Evolutionary conservation across 2,113 vertebrate species (phyloP), one percentile per base, ranked within the genome.

Genomic region (Vireo altiloquus): DNA sequence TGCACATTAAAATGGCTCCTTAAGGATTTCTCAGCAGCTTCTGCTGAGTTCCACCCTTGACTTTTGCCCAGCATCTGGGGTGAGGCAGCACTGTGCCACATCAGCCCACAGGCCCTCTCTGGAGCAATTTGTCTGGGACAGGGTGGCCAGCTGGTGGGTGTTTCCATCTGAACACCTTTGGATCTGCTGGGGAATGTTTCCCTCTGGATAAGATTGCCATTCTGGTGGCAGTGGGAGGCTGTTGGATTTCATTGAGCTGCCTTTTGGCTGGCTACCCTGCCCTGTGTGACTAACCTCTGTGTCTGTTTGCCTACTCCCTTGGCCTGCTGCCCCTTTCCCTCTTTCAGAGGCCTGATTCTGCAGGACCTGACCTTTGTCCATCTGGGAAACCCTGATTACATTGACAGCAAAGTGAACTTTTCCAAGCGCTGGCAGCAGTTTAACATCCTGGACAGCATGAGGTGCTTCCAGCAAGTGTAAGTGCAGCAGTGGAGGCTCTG

Each of bases 351-450:
- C 84, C 98, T 99, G 75, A 99, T 99, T 88, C 98, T 99, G 59
- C 99, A 99, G 97, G 99, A 99, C 96, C 93, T 99, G 97, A 99
- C 99, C 82, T 99, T 99, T 46, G 99, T 99, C 44, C 99, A 99
- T 95, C 97, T 99, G 91, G 99, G 99, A 54, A 99, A 99, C 97
- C 99, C 99, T 1, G 99, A 99, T 96, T 97, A 99, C 79, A 99
- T 99, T 3, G 99, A 99, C 0, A 98, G 99, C 75, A 99, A 99
- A 94, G 99, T 99, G 90, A 99, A 99, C 83, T 99, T 99, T 78
- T 99, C 99, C 96, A 99, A 99, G 90, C 99, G 99, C 56, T 99
- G 99, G 99, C 99, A 99, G 95, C 99, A 99, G 97, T 99, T 99
- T 96, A 99, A 99, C 98, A 99, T 99, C 93, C 97, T 99, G 96